Evolutionary conservation across 2,797 vertebrate genomes (phyloP).

Genomic region (Alosa sapidissima): DNA sequence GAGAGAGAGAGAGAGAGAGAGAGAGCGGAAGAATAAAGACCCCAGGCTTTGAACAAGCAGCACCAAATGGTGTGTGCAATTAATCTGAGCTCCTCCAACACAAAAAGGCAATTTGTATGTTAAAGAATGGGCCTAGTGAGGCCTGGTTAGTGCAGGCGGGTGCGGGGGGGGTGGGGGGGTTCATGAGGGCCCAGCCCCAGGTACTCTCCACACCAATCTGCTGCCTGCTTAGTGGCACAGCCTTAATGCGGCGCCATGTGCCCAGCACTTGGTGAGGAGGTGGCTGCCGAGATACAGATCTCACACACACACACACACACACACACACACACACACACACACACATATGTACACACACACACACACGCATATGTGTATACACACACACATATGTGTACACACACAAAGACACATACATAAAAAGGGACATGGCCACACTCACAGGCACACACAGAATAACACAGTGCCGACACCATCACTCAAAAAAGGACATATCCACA

Average conservation of each 20-base stretch:
- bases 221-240: slow-evolving; percentile 55
- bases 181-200: slow-evolving; percentile 56
- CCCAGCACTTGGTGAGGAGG: slow-evolving; percentile 42
- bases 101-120: slow-evolving; percentile 81
- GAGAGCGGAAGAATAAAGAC: slow-evolving; percentile 46
- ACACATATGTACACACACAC: not conserved
- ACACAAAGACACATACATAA: not conserved
- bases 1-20: not conserved
- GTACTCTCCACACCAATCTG: slow-evolving; percentile 66
- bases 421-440: not conserved
- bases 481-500: not conserved
- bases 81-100: slow-evolving; percentile 74
- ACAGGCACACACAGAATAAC: not conserved
- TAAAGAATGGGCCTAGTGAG: slow-evolving; percentile 64
- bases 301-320: slow-evolving; percentile 5
- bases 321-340: not conserved
- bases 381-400: not conserved
- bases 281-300: slow-evolving; percentile 36
- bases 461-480: too few relatives aligned
- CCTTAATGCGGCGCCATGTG: slow-evolving; percentile 64
- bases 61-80: slow-evolving; percentile 72
- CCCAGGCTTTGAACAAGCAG: slow-evolving; percentile 63
- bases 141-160: not conserved
- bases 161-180: slow-evolving; percentile 18
- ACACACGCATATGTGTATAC: not conserved